Base-by-base conservation (phyloP, 2,113 vertebrate genomes). In the Entelurus aequoreus region DNA sequence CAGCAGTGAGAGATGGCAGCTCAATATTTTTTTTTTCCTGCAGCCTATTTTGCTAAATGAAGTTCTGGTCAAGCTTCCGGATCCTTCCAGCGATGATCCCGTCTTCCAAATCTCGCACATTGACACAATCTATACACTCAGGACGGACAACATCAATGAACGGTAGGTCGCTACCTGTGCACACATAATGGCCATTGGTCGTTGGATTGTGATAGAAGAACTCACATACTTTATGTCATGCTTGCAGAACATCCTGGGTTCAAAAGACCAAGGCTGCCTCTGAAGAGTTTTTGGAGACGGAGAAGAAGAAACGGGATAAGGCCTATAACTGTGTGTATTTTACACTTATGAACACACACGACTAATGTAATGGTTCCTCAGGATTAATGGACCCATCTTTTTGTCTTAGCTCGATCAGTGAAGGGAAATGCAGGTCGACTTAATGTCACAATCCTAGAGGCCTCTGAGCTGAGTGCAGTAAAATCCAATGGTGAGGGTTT, bases 81-180 rank as follows among this genome's bases (percentile, higher is more conserved):
- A 98, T 74, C 93, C 95, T 10, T 98, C 95, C 12, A 93, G 94
- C 9, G 97, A 99, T 1, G 97, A 99, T 65, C 94, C 95, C 0
- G 21, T 93, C 79, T 98, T 98, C 85, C 94, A 98, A 83, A 95
- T 99, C 77, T 98, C 95, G 0, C 97, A 97, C 88, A 97, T 99
- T 3, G 94, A 99, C 69, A 89, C 93, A 58, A 94, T 99, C 67
- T 97, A 98, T 81, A 90, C 91, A 0, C 90, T 99, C 38, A 93
- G 84, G 80, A 94, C 94, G 0, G 97, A 98, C 74, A 98, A 93
- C 84, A 93, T 97, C 65, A 98, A 96, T 0, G 97, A 99, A 83
- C 91, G 96, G 97, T 99, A 83, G 82, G 2, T 28, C 28, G 28
- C 28, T 28, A 28, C 28, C 79, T 38, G 1, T 42, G 12, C 48